Base-by-base conservation (phyloP, 2,797 vertebrate species). In the Neosilurus hyrtlii region DNA sequence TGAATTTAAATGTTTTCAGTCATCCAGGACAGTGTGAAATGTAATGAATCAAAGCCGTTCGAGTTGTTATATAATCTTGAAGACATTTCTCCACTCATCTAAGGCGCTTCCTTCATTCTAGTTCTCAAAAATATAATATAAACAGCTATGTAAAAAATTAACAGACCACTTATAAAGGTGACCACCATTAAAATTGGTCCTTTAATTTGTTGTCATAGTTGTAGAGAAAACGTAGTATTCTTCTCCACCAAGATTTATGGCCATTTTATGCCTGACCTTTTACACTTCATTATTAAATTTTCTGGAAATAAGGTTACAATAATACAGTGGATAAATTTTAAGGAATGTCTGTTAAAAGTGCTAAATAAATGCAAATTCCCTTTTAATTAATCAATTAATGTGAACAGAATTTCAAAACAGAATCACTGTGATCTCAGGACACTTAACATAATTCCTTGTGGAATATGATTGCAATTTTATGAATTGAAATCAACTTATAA, bases 11-110 rank as follows among this genome's bases (percentile, higher is more conserved):
- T 59, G 37, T 79, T 67, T 54, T 67, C 26, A 67, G 77, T 67
- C 49, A 35, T 67, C 61, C n/a, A 66, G 15, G 62, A 79, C 37
- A 20, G 15, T 65, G 66, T 67, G 49, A 67, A 67, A 79, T 79
- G 77, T 79, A 35, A 79, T 79, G 77, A 79, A 26, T 79, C 26
- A 67, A 67, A 79, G 77, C 77, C 67, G 66, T 62, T 79, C 63
- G 1, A 67, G 62, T 65, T 78, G 43, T 78, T 51, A 24, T 49
- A 62, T 79, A 79, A 67, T 51, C 67, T 52, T 72, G 67, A 71
- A 81, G 67, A 49, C n/a, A 54, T 81, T 71, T 62, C 79, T 71
- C 79, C 79, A 72, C 79, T 51, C 24, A 18, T 7, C 56, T 61
- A 16, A 81, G 3, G 6, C 62, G 35, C 37, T 62, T 72, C 6